phyloP scores from a whole-genome alignment of 2,888 invertebrate genomes.

The Pristionchus exspectatus region DNA sequence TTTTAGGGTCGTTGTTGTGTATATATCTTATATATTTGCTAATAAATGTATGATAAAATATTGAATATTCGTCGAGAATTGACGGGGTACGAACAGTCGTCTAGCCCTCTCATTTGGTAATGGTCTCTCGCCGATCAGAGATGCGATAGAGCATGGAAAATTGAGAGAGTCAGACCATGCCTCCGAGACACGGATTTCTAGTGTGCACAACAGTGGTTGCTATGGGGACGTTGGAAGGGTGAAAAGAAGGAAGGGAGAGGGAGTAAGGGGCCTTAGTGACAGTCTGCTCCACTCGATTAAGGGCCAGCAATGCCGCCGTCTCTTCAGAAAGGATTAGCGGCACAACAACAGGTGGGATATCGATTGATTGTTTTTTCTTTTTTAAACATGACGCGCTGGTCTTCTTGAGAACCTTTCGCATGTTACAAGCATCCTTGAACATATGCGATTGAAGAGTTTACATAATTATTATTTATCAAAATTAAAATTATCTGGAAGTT shows the following conservation, averaged over 20 bases:
- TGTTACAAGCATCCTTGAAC: background rate
- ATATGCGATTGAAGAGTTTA: background rate
- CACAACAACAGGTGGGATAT: background rate
- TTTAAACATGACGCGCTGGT: background rate
- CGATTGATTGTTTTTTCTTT: background rate
- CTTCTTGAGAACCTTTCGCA: background rate
- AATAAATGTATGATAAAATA: background rate
- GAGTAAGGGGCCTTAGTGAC: background rate
- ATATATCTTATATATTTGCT: background rate
- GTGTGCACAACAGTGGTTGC: conserved; percentile 25
- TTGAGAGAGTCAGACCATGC: too few species aligned
- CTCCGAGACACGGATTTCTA: background rate
- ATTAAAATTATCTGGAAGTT: too few species aligned
- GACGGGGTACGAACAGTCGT: background rate
- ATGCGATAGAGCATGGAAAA: too few species aligned
- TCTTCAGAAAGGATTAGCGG: background rate
- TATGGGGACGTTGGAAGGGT: background rate
- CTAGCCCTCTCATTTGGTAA: too few species aligned
- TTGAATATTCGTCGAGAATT: background rate
- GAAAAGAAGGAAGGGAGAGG: background rate
- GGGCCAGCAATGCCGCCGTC: conserved; percentile 18
- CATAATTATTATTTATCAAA: too few species aligned
- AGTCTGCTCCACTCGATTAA: background rate
- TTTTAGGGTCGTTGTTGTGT: conserved; percentile 9
- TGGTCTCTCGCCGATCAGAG: too few species aligned